Percentiles rank a stretch among this genome's conserved stretches.
Conservation (phyloP, 2,888 invertebrate genomes). For the Strigamia maritima region DNA sequence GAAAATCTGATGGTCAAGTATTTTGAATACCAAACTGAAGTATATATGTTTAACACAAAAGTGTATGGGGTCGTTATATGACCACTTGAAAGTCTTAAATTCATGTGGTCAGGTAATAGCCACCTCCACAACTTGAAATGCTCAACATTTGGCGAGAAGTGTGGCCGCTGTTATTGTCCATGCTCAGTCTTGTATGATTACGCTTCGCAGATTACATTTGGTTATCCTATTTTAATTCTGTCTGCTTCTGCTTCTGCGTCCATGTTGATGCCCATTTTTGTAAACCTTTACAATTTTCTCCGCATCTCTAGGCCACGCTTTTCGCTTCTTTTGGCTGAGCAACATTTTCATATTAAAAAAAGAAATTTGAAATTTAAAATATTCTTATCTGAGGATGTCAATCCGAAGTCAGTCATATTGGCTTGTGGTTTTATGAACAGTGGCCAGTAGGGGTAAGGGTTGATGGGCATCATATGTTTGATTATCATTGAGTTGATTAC, state of each 20-base stretch:
- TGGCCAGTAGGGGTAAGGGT: background rate
- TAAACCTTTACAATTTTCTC: background rate
- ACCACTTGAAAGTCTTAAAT: slow-evolving; percentile 31
- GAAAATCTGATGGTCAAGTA: background rate
- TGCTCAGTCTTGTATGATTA: slow-evolving; percentile 21
- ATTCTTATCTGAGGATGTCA: background rate
- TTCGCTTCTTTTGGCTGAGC: too few species aligned
- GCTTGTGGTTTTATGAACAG: background rate
- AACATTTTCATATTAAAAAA: background rate
- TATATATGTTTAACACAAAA: slow-evolving; percentile 18
- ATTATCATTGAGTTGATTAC: slow-evolving; percentile 2
- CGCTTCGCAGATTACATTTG: slow-evolving; percentile 21
- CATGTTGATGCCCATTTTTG: background rate
- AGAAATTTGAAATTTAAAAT: background rate
- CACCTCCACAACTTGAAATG: slow-evolving; percentile 12
- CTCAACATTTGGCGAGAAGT: background rate
- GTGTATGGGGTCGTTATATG: background rate
- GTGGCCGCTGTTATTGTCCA: slow-evolving; percentile 27
- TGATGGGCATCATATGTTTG: slow-evolving; percentile 1
- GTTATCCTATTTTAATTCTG: slow-evolving; percentile 5
- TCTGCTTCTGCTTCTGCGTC: background rate
- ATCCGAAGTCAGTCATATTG: background rate
- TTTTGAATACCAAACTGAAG: slow-evolving; percentile 3
- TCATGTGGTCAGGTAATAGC: slow-evolving; percentile 17
- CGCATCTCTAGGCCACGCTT: background rate